Conservation (phyloP, 1,140 invertebrate genomes). For the Pseudomyrmex sp. region DNA sequence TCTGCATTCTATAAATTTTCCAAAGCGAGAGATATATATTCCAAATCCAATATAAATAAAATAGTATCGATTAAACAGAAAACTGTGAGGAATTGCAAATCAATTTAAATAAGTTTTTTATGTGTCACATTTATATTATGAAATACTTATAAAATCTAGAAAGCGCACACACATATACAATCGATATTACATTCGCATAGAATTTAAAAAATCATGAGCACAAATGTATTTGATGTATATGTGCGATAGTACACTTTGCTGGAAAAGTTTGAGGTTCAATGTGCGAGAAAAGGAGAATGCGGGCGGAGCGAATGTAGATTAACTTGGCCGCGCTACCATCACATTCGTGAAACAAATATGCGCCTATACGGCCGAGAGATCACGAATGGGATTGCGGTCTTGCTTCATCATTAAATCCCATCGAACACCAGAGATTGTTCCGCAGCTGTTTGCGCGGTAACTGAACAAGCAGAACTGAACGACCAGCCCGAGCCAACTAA, state of each 20-base stretch:
- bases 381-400: conserved; percentile 64
- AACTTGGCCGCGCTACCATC: conserved; percentile 31
- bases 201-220: no score
- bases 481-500: conserved; percentile 69
- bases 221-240: no score
- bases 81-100: no score
- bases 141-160: no score
- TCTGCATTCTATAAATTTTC: background rate
- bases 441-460: conserved; percentile 67
- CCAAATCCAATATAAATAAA: background rate
- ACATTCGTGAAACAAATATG: conserved; percentile 48
- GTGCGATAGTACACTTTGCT: no score
- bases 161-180: no score
- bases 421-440: conserved; percentile 71
- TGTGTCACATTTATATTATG: no score
- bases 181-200: no score
- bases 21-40: background rate
- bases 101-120: no score
- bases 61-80: no score
- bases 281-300: background rate
- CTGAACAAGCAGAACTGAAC: conserved; percentile 70
- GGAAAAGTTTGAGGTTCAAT: background rate
- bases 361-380: conserved; percentile 45
- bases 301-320: conserved; percentile 5
- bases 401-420: conserved; percentile 68